phyloP scores from a whole-genome alignment of 2,797 vertebrate genomes.

The Chelmon rostratus region DNA sequence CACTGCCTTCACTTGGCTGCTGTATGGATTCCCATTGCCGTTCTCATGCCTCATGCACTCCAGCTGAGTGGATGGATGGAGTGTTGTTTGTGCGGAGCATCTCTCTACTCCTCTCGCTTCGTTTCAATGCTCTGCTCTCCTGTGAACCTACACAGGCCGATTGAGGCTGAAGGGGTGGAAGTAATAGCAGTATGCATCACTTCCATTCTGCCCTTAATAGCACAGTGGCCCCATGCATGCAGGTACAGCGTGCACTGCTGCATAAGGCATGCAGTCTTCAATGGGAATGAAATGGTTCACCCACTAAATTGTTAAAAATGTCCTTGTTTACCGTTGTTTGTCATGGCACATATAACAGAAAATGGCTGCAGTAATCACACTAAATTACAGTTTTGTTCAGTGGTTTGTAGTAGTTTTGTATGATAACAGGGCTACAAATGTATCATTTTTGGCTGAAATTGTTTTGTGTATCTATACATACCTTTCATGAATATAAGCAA shows the following conservation, averaged over 20 bases:
- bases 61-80: conserved; percentile 41
- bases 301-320: conserved; percentile 34
- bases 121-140: conserved; percentile 44
- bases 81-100: conserved; percentile 33
- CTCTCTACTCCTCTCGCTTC: conserved; percentile 21
- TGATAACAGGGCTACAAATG: conserved; percentile 15
- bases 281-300: neutral
- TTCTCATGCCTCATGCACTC: conserved; percentile 55
- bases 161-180: conserved; percentile 44
- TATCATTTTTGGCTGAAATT: neutral
- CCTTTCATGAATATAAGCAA: neutral
- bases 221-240: conserved; percentile 34
- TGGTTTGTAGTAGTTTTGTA: conserved; percentile 19
- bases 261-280: conserved; percentile 17
- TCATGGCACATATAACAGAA: conserved; percentile 10
- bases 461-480: neutral
- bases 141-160: conserved; percentile 51
- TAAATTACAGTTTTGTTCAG: no score
- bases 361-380: conserved; percentile 19
- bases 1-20: conserved; percentile 7
- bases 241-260: conserved; percentile 28
- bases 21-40: conserved; percentile 32
- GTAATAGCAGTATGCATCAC: conserved; percentile 43
- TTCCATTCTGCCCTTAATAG: conserved; percentile 55
- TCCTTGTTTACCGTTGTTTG: conserved; percentile 8